Percentiles rank a stretch among this genome's conserved stretches.
These are phyloP conservation scores for Ctenopoma multispine DNA, from an alignment of 2,797 vertebrate genomes.

Conservation along the genomic window DNA sequence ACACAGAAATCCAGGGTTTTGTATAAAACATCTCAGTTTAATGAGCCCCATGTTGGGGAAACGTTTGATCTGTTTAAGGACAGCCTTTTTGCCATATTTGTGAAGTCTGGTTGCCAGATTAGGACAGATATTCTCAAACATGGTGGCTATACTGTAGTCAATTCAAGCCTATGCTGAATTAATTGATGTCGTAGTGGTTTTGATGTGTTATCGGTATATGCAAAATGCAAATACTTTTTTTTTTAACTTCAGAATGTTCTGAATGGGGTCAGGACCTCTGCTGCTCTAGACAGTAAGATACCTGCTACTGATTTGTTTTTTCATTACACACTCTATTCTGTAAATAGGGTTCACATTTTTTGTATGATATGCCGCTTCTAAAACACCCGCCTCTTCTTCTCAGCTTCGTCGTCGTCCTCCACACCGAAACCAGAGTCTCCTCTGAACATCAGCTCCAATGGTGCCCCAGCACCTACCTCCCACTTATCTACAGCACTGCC, in stretches of 20 bases:
- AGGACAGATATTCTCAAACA: not conserved
- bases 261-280: conserved; percentile 87
- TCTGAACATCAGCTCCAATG: conserved; percentile 84
- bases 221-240: not conserved
- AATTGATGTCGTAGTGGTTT: not conserved
- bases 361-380: not conserved
- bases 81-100: not conserved
- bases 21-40: not conserved
- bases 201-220: not conserved
- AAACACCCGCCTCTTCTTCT: not conserved
- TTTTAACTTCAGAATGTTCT: conserved; percentile 89
- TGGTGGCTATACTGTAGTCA: not conserved
- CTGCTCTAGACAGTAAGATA: conserved; percentile 91
- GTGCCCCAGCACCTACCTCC: conserved; percentile 81
- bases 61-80: no score
- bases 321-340: not conserved
- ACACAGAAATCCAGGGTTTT: not conserved
- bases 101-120: not conserved
- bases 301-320: conserved; percentile 5
- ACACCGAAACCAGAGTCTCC: conserved; percentile 90
- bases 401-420: conserved; percentile 88
- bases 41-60: no score
- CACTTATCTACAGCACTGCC: conserved; percentile 85
- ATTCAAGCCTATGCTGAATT: not conserved
- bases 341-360: not conserved